Percentiles rank a stretch among this genome's conserved stretches.
Evolutionary conservation across 1,140 invertebrate species (phyloP).

Genomic region (Drosophila pseudoobscura): DNA sequence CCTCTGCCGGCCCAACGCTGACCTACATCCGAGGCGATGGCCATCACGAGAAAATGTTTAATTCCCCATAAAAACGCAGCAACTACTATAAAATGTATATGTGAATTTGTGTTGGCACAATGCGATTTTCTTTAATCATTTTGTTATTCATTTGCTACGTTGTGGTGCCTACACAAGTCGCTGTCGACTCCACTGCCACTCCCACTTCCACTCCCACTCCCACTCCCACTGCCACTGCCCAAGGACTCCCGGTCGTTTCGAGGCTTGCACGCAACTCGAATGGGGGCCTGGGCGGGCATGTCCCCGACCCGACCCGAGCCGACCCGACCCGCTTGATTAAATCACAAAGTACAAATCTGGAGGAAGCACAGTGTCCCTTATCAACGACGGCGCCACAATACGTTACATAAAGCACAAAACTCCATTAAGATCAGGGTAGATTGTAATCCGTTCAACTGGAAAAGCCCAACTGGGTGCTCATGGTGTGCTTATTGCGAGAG

Average conservation of each 20-base stretch:
- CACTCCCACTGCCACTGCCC: neutral
- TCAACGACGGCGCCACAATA: conserved; percentile 47
- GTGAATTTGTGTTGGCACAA: conserved; percentile 25
- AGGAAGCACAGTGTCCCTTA: conserved; percentile 37
- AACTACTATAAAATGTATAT: conserved; percentile 70
- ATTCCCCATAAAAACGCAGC: conserved; percentile 74
- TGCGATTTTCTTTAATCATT: conserved; percentile 73
- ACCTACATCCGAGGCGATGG: conserved; percentile 2
- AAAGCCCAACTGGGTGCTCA: neutral
- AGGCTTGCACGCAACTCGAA: conserved; percentile 29
- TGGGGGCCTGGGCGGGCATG: conserved; percentile 1
- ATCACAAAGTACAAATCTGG: conserved; percentile 43
- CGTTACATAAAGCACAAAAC: conserved; percentile 53
- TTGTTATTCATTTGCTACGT: conserved; percentile 39
- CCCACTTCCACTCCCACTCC: no score
- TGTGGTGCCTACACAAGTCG: no score
- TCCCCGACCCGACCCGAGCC: conserved; percentile 2
- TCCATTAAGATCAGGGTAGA: conserved; percentile 48
- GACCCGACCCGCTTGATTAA: conserved; percentile 55
- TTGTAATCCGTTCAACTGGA: conserved; percentile 45
- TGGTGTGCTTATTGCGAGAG: no score
- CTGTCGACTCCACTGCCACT: conserved; percentile 7
- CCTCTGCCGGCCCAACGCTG: neutral
- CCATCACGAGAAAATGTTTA: conserved; percentile 60
- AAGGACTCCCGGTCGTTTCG: neutral